Percentiles rank a stretch among this genome's conserved stretches.
These are phyloP conservation scores for Sterna hirundo DNA, from an alignment of 2,113 vertebrate species.

Conservation along the genomic window DNA sequence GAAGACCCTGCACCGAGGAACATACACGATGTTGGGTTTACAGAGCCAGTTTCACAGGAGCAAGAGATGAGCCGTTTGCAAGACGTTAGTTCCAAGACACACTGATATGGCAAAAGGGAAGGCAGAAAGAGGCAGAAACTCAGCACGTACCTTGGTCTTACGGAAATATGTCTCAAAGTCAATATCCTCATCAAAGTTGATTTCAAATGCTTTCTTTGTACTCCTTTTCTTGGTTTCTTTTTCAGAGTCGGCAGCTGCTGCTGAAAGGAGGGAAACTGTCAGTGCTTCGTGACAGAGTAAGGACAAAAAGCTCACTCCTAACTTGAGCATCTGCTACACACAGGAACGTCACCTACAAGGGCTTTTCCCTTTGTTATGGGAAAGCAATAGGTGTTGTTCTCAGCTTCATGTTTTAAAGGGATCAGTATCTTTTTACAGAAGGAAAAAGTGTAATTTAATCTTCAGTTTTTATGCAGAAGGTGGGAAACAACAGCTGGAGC, in stretches of 20 bases:
- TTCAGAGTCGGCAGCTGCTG: neutral
- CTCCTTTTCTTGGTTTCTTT: constrained; percentile 68
- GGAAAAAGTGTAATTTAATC: neutral
- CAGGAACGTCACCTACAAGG: neutral
- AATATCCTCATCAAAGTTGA: constrained; percentile 85
- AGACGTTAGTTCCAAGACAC: neutral
- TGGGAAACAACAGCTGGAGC: neutral
- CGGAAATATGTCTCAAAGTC: constrained; percentile 83
- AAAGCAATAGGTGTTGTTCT: neutral
- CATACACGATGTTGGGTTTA: neutral
- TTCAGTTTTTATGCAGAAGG: neutral
- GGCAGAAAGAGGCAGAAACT: neutral
- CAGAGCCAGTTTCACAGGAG: neutral
- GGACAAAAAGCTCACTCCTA: neutral
- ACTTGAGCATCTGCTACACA: neutral
- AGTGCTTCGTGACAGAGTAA: neutral
- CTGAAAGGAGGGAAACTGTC: neutral
- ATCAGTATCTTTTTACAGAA: neutral
- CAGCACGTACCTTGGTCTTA: constrained; percentile 80
- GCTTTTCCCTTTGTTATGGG: neutral
- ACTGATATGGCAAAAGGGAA: rapidly evolving
- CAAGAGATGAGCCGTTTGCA: neutral
- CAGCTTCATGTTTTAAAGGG: neutral
- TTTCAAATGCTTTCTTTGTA: constrained; percentile 80
- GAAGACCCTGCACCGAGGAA: neutral